Evolutionary conservation across 2,113 vertebrate genomes (phyloP), one percentile per base, ranked within the genome.

Genomic region (Nothobranchius furzeri): DNA sequence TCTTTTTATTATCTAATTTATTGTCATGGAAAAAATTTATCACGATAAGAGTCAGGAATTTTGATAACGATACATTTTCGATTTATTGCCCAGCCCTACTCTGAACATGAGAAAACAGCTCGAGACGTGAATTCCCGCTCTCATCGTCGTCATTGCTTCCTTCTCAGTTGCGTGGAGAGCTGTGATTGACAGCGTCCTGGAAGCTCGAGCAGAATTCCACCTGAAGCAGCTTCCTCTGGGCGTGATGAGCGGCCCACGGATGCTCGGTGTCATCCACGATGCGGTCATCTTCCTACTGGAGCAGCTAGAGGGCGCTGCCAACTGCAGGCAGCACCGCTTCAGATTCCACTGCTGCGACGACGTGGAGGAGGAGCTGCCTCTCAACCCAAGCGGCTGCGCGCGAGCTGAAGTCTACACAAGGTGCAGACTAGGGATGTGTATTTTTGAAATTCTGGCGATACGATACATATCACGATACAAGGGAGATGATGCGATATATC

Each of bases 221-320:
- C 91, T 96, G 64, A 91, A 92, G 70, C 94, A 96, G 74, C 84
- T 97, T 60, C 95, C 95, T 13, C 92, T 95, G 42, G 74, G 84
- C 47, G 93, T 92, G 66, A 92, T 94, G 91, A 94, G 88, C 0
- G 95, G 95, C 2, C 90, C 93, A 0, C 91, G 95, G 47, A 90
- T 95, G 61, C 90, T 97, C 17, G 96, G 96, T 0, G 91, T 96
- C 30, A 82, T 95, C 72, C 95, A 97, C 0, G 94, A 96, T 2
- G 95, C 96, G 0, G 94, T 96, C 76, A 90, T 95, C 84, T 97
- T 96, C 87, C 93, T 97, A 76, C 90, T 96, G 72, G 96, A 96
- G 88, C 96, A 97, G 77, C 92, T 97, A 50, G 90, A 91, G 0
- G 96, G 96, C 0, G 95, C 95, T 0, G 86, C 90, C 37, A 87